These are phyloP conservation scores for Oryctes rhinoceros DNA, from an alignment of 1,140 invertebrate genomes.

Conservation along the genomic window DNA sequence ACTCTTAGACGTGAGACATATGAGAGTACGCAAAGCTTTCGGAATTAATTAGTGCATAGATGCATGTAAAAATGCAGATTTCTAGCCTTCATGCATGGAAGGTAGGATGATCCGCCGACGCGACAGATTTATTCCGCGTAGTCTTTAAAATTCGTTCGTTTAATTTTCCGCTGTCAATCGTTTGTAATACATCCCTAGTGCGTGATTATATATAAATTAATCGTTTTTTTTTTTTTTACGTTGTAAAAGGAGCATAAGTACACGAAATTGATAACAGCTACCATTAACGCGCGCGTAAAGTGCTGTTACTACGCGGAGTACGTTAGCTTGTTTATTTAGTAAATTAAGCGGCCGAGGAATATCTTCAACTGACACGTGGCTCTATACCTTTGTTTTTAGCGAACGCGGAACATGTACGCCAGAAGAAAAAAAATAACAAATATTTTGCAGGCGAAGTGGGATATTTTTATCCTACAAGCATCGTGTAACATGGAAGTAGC, in stretches of 20 bases:
- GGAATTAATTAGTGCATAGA: too few species aligned
- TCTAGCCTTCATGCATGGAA: too few species aligned
- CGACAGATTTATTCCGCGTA: neutral
- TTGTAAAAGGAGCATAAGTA: neutral
- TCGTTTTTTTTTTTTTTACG: neutral
- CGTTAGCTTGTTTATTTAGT: constrained; percentile 1
- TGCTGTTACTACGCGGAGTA: neutral
- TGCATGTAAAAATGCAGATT: too few species aligned
- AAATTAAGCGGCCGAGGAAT: neutral
- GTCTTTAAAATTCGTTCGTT: neutral
- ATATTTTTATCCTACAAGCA: too few species aligned
- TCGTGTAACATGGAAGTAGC: too few species aligned
- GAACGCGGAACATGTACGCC: neutral
- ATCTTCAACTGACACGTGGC: neutral
- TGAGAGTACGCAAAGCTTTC: too few species aligned
- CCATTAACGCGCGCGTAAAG: neutral
- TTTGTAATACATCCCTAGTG: neutral
- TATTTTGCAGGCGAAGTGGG: too few species aligned
- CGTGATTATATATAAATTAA: constrained; percentile 2
- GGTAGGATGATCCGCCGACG: neutral
- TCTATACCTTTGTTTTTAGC: neutral
- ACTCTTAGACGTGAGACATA: too few species aligned
- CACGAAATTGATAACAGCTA: neutral
- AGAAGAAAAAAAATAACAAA: neutral
- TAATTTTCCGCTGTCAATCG: neutral